These are phyloP conservation scores for Carollia perspicillata DNA, from an alignment of 2,113 vertebrate species.

Conservation along the genomic window DNA sequence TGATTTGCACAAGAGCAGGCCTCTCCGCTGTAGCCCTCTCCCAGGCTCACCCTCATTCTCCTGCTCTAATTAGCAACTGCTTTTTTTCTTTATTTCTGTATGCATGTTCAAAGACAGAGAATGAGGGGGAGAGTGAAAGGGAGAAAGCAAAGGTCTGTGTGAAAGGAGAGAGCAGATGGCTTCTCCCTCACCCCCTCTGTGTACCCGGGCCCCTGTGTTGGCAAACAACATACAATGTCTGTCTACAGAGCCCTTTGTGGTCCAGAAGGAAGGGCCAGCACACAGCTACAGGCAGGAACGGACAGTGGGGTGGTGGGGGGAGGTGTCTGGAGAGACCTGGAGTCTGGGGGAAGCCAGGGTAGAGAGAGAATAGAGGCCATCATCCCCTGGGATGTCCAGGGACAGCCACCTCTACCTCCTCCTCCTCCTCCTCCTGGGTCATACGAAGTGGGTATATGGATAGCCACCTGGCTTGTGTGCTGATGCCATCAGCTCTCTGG, in stretches of 20 bases:
- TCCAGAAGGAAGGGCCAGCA: conserved; percentile 17
- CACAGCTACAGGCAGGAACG: neutral
- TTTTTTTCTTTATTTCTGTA: conserved; percentile 65
- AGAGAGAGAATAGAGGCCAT: neutral
- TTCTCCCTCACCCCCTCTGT: conserved; percentile 69
- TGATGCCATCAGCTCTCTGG: neutral
- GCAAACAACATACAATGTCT: conserved; percentile 75
- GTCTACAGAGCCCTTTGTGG: conserved; percentile 45
- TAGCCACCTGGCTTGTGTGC: accelerated
- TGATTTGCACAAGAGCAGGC: conserved; percentile 49
- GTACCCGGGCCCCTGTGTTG: conserved; percentile 69
- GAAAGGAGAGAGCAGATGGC: conserved; percentile 76
- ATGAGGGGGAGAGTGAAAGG: conserved; percentile 20
- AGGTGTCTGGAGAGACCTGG: neutral
- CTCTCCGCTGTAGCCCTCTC: conserved; percentile 42
- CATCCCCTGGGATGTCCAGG: neutral
- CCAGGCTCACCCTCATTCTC: conserved; percentile 65
- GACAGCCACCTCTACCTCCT: neutral
- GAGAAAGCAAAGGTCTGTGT: conserved; percentile 73
- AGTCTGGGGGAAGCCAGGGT: neutral
- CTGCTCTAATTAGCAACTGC: conserved; percentile 77
- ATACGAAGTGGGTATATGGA: neutral
- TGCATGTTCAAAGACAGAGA: conserved; percentile 67
- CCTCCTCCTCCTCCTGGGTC: neutral
- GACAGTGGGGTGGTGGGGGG: neutral